A percentile compares a stretch with the other conserved stretches of the same genome.
Evolutionary conservation across 2,797 vertebrate species (phyloP).

Genomic region (Gorsachius magnificus): DNA sequence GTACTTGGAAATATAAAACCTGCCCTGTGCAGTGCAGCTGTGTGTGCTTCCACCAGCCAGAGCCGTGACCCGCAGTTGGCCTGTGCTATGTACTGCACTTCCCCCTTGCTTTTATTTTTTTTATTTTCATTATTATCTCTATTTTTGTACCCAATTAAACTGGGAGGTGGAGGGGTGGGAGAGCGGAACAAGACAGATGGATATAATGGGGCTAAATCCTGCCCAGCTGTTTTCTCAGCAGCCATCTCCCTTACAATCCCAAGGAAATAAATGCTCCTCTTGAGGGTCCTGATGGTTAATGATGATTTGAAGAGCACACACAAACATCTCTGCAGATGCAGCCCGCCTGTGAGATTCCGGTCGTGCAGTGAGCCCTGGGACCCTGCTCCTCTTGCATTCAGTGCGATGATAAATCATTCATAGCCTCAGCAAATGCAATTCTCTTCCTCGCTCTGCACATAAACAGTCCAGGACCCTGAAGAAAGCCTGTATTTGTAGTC

Average conservation of each 20-base stretch:
- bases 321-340: constrained; percentile 63
- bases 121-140: neutral
- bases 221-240: constrained; percentile 61
- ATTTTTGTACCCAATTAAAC: neutral
- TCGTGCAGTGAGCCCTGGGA: constrained; percentile 52
- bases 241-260: constrained; percentile 35
- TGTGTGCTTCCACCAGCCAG: neutral
- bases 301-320: constrained; percentile 61
- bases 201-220: constrained; percentile 49
- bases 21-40: neutral
- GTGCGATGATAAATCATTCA: constrained; percentile 66
- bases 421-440: constrained; percentile 50
- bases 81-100: neutral
- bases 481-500: constrained; percentile 43
- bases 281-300: constrained; percentile 62
- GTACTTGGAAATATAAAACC: neutral
- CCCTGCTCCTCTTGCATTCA: constrained; percentile 45
- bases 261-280: constrained; percentile 55
- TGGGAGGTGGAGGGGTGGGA: neutral
- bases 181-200: neutral
- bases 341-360: constrained; percentile 39
- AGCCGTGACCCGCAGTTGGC: neutral
- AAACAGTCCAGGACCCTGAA: constrained; percentile 40
- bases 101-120: neutral
- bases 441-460: constrained; percentile 1